Evolutionary conservation across 2,888 invertebrate genomes (phyloP).

Genomic region (Mesoligia furuncula): DNA sequence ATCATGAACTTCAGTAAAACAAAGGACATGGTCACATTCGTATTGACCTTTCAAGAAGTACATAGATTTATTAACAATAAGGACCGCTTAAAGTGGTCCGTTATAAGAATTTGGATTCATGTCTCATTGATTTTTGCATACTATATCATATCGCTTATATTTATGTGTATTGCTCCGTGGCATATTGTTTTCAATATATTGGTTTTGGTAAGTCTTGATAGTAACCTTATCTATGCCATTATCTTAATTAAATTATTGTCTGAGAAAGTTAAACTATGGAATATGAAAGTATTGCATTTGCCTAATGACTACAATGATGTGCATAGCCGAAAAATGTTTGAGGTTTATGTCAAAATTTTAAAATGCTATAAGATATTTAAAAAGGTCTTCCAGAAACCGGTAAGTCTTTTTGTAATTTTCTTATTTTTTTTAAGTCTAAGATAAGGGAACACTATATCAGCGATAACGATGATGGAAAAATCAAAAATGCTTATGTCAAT

Average conservation of each 20-base stretch:
- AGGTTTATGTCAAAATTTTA: constrained; percentile 22
- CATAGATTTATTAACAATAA: constrained; percentile 35
- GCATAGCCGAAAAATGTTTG: not conserved
- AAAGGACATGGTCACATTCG: constrained; percentile 28
- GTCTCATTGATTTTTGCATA: constrained; percentile 11
- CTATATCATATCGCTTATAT: not conserved
- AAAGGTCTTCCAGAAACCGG: constrained; percentile 19
- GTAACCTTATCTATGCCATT: constrained; percentile 29
- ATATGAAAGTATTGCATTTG: constrained; percentile 5
- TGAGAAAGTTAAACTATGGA: constrained; percentile 33
- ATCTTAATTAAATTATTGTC: constrained; percentile 21
- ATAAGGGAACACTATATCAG: too few species aligned
- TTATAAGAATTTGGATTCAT: constrained; percentile 22
- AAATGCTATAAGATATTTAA: constrained; percentile 29
- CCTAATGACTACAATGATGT: not conserved
- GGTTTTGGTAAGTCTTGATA: constrained; percentile 19
- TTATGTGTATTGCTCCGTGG: constrained; percentile 14
- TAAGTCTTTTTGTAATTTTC: not conserved
- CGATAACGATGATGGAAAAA: not conserved
- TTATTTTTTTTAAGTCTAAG: not conserved
- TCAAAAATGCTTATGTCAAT: not conserved
- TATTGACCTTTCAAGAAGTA: constrained; percentile 26
- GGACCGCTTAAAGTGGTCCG: constrained; percentile 1
- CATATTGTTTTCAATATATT: constrained; percentile 30
- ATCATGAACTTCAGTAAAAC: constrained; percentile 12